Percentiles rank a stretch among this genome's conserved stretches.
Conservation (phyloP, 1,140 invertebrate genomes). For the Panagrolaimus sp. region DNA sequence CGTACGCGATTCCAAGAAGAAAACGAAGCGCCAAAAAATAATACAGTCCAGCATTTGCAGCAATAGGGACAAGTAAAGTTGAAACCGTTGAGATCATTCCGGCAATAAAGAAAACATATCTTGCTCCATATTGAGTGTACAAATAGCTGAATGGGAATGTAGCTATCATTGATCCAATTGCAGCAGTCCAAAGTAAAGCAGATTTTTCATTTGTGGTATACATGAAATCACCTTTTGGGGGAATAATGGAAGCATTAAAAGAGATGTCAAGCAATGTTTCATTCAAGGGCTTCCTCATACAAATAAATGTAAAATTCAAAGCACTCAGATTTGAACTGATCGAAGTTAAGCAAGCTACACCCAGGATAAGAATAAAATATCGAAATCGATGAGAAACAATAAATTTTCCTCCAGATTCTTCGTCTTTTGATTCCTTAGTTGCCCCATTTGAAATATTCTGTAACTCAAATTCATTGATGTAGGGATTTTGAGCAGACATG, state of each 20-base stretch:
- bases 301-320: conserved; percentile 31
- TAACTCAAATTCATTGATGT: too few species aligned
- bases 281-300: not conserved
- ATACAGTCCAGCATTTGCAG: conserved; percentile 8
- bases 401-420: too few species aligned
- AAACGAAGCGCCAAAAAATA: too few species aligned
- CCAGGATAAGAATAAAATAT: conserved; percentile 22
- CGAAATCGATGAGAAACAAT: conserved; percentile 2
- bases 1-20: conserved; percentile 13
- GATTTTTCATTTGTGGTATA: conserved; percentile 28
- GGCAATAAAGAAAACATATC: conserved; percentile 34
- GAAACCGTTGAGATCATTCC: conserved; percentile 31
- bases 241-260: not conserved
- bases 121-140: conserved; percentile 34
- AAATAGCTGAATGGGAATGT: conserved; percentile 38
- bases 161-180: conserved; percentile 29
- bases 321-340: conserved; percentile 31
- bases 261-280: not conserved
- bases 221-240: not conserved
- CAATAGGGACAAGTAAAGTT: conserved; percentile 32
- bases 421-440: too few species aligned
- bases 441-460: too few species aligned
- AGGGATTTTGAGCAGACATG: too few species aligned
- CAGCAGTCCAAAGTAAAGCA: conserved; percentile 29
- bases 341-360: conserved; percentile 14